A percentile compares a stretch with the other conserved stretches of the same genome.
Evolutionary conservation across 2,888 invertebrate species (phyloP).

Genomic region (Ptychoptera albimana): DNA sequence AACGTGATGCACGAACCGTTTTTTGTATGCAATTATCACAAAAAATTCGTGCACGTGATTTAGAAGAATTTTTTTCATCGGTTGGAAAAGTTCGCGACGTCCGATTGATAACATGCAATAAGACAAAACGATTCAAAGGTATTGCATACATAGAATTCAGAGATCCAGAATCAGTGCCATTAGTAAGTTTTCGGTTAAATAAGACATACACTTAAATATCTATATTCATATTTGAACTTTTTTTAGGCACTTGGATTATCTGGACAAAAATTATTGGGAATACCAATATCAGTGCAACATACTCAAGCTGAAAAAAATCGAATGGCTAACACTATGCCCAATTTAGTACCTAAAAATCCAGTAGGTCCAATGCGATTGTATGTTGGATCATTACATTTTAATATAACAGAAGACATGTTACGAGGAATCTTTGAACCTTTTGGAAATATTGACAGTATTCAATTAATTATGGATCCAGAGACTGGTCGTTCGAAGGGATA

Average conservation of each 20-base stretch:
- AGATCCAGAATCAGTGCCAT: slow-evolving; percentile 91
- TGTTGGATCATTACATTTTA: slow-evolving; percentile 95
- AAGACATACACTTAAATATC: not conserved
- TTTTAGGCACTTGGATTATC: slow-evolving; percentile 82
- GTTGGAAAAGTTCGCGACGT: slow-evolving; percentile 98
- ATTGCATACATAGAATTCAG: slow-evolving; percentile 99
- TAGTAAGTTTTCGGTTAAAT: slow-evolving; percentile 44
- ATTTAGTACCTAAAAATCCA: slow-evolving; percentile 71
- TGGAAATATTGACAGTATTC: slow-evolving; percentile 90
- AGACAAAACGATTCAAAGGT: slow-evolving; percentile 95
- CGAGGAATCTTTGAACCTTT: slow-evolving; percentile 97
- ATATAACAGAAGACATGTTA: slow-evolving; percentile 98
- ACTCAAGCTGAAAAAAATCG: slow-evolving; percentile 94
- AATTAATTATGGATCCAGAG: slow-evolving; percentile 90
- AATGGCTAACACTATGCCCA: slow-evolving; percentile 71
- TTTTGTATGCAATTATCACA: slow-evolving; percentile 98
- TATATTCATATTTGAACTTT: slow-evolving; percentile 8
- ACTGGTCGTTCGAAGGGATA: slow-evolving; percentile 92
- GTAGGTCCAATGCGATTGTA: slow-evolving; percentile 93
- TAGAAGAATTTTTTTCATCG: slow-evolving; percentile 97
- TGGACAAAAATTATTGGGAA: slow-evolving; percentile 86
- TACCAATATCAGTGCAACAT: slow-evolving; percentile 96
- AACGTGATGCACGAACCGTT: slow-evolving; percentile 94
- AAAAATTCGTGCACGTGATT: slow-evolving; percentile 79
- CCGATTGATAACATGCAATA: slow-evolving; percentile 94